Conservation (phyloP, 2,888 invertebrate genomes). For the Marronus borbonicus region DNA sequence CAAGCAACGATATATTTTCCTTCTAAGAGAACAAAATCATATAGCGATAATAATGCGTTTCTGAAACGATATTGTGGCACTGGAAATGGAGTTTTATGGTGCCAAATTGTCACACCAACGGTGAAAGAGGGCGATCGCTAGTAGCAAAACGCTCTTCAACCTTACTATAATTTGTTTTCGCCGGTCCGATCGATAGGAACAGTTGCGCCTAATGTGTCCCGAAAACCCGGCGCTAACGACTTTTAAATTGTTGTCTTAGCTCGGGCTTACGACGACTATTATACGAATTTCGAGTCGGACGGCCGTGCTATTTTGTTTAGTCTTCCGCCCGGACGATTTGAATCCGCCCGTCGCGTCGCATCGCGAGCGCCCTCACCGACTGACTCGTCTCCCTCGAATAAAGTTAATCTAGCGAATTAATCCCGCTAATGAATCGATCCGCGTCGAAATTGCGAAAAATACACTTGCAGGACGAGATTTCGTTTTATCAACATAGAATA, state of each 20-base stretch:
- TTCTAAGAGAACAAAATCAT: too few relatives aligned
- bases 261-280: constrained; percentile 38
- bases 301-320: constrained; percentile 26
- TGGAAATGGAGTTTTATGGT: too few relatives aligned
- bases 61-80: too few relatives aligned
- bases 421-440: constrained; percentile 37
- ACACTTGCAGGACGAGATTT: not conserved
- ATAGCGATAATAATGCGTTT: too few relatives aligned
- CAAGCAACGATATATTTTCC: too few relatives aligned
- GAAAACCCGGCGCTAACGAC: constrained; percentile 67
- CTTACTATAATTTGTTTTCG: constrained; percentile 46
- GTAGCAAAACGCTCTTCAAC: not conserved
- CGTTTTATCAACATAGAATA: constrained; percentile 4
- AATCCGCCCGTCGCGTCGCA: constrained; percentile 8
- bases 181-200: constrained; percentile 64
- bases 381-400: constrained; percentile 20
- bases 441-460: constrained; percentile 19
- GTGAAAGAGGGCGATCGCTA: too few relatives aligned
- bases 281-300: constrained; percentile 31
- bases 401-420: constrained; percentile 43
- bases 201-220: constrained; percentile 68
- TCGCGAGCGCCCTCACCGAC: not conserved
- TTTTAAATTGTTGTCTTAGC: constrained; percentile 67
- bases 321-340: constrained; percentile 30
- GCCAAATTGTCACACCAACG: too few relatives aligned